Base-by-base conservation (phyloP, 2,113 vertebrate genomes). In the Gallinago undulata region DNA sequence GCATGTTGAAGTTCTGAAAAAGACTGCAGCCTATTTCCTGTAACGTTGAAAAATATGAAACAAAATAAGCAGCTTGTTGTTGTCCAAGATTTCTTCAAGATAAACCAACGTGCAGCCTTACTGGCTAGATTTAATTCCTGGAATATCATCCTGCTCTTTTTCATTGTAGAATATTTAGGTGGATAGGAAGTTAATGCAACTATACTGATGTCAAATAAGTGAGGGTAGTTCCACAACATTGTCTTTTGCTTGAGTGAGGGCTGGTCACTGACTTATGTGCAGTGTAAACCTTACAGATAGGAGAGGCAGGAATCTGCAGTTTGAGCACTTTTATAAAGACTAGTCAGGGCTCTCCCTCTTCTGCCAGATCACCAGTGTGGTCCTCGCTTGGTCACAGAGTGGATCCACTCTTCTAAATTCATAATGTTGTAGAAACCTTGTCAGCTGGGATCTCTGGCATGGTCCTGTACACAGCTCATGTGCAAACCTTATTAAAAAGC, bases 401-500 rank as follows among this genome's bases (percentile, higher is more conserved):
- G 64, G 55, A 56, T 78, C 60, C 35, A 43, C 11, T 45, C 57
- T 25, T 70, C 64, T 78, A 81, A 64, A 37, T 76, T 56, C 31
- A 24, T 39, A 48, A 43, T 82, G 45, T 64, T 87, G 67, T 55
- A 91, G 81, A 88, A 92, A 59, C 68, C 68, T 76, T 73, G 60
- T 91, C 90, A 89, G 43, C 68, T 73, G 56, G 48, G 57, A 72
- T 91, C 93, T 95, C 69, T 92, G 80, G 60, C 79, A 51, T 33
- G 37, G 66, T 41, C 51, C 70, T 84, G 70, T 84, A 56, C 79
- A 72, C 78, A 92, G 74, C 89, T 81, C 68, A 19, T 82, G 37
- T 56, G 74, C 79, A 96, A 93, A 82, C 93, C 94, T 89, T 79
- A 89, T 94, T 94, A 90, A 78, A 89, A 88, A 77, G 51, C 80